phyloP scores from a whole-genome alignment of 1,140 invertebrate species.

The Drosophila murphyi region DNA sequence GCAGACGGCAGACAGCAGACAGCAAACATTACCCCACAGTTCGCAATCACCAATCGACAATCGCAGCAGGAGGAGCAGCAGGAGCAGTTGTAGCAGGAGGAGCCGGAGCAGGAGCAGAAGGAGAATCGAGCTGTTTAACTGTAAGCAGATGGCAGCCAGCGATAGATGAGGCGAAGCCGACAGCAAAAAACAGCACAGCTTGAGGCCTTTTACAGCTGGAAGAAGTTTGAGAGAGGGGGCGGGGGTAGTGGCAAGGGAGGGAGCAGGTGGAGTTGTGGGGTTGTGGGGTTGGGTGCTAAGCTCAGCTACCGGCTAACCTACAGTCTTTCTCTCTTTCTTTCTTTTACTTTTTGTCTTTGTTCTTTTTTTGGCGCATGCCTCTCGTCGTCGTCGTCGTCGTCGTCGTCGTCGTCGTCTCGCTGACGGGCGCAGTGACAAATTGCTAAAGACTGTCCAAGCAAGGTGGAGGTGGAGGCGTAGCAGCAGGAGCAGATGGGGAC shows the following conservation, averaged over 20 bases:
- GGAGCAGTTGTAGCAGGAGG: conserved; percentile 10
- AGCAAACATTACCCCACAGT: conserved; percentile 20
- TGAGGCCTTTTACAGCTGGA: not conserved
- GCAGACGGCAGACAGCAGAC: not conserved
- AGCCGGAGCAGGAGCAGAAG: conserved; percentile 14
- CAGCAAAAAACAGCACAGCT: conserved; percentile 4
- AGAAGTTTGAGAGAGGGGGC: not conserved
- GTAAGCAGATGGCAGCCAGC: conserved; percentile 72
- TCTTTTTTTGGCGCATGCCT: conserved; percentile 71
- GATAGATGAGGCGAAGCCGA: conserved; percentile 60
- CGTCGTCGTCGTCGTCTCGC: conserved; percentile 21
- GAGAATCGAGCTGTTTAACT: conserved; percentile 54
- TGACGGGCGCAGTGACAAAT: conserved; percentile 76
- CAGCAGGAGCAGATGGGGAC: not conserved
- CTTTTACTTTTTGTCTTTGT: no score
- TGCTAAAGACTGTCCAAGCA: conserved; percentile 43
- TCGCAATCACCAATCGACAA: conserved; percentile 21
- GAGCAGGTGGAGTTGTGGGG: no score
- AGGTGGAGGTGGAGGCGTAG: not conserved
- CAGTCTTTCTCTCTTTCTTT: conserved; percentile 4
- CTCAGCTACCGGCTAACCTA: conserved; percentile 12
- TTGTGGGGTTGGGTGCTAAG: conserved; percentile 4
- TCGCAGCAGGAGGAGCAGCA: conserved; percentile 8
- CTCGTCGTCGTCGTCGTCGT: conserved; percentile 34
- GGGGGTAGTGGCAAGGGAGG: not conserved